phyloP scores from a whole-genome alignment of 1,140 invertebrate species.

The Ceratina japonica region DNA sequence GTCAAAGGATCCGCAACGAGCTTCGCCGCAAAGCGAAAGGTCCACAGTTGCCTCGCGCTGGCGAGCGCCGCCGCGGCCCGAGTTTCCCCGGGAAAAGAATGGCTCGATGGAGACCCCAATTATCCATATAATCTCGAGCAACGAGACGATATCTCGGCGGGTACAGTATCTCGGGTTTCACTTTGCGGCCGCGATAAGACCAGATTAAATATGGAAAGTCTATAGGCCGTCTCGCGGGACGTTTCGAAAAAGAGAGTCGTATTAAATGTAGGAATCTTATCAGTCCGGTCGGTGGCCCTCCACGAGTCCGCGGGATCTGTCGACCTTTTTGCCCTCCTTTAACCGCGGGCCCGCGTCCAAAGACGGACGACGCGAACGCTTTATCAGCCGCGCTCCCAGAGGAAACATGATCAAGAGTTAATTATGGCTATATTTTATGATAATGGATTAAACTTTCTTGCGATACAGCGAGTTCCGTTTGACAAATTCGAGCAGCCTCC shows the following conservation, averaged over 20 bases:
- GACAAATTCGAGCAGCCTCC: not conserved
- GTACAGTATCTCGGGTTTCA: constrained; percentile 30
- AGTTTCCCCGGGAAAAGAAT: constrained; percentile 47
- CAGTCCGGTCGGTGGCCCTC: constrained; percentile 36
- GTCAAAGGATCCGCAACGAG: constrained; percentile 41
- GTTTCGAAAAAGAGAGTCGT: constrained; percentile 46
- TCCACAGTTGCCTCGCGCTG: constrained; percentile 30
- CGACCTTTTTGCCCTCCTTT: not conserved
- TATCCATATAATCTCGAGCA: constrained; percentile 61
- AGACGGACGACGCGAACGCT: constrained; percentile 13
- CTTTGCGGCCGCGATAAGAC: constrained; percentile 45
- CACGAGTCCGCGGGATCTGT: not conserved
- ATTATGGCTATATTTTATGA: constrained; percentile 41
- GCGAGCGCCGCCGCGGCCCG: not conserved
- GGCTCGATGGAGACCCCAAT: constrained; percentile 59
- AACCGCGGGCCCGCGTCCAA: not conserved
- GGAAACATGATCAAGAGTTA: constrained; percentile 40
- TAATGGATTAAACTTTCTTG: not conserved
- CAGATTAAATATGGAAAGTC: constrained; percentile 55
- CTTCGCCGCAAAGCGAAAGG: constrained; percentile 25
- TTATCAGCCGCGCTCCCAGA: constrained; percentile 11
- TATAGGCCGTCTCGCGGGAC: constrained; percentile 49
- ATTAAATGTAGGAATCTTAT: constrained; percentile 57
- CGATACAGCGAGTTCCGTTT: not conserved
- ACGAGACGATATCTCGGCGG: constrained; percentile 42